Conservation (phyloP, 2,797 vertebrate species). For the Aeoliscus strigatus region DNA sequence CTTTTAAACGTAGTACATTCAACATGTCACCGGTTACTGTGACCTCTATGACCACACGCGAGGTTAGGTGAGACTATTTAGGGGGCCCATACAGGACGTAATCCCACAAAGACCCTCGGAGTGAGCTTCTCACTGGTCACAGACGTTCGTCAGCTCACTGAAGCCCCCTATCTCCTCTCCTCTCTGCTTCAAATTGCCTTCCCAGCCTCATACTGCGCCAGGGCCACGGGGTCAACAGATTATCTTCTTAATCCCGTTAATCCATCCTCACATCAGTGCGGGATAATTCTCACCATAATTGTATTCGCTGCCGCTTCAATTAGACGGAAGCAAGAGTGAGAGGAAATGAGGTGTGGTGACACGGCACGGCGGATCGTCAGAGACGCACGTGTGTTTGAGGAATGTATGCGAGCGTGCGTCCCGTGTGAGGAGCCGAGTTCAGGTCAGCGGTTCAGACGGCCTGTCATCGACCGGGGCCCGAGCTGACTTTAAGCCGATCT, state of each 20-base stretch:
- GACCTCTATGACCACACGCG: no score
- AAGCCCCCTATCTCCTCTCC: conserved; percentile 50
- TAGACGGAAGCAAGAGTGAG: conserved; percentile 53
- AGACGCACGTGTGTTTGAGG: conserved; percentile 4
- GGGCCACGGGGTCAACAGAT: conserved; percentile 70
- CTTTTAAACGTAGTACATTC: no score
- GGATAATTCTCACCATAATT: conserved; percentile 73
- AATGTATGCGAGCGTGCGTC: no score
- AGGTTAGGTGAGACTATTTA: conserved; percentile 38
- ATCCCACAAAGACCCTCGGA: conserved; percentile 45
- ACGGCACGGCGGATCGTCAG: conserved; percentile 44
- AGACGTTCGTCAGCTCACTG: conserved; percentile 58
- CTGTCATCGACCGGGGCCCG: no score
- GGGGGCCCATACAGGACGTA: conserved; percentile 43
- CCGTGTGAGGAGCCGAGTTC: no score
- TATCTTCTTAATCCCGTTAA: conserved; percentile 74
- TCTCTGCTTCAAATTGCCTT: conserved; percentile 67
- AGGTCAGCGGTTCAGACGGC: no score
- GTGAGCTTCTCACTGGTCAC: conserved; percentile 53
- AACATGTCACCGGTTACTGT: no score
- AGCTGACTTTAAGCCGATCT: no score
- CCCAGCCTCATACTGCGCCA: conserved; percentile 56
- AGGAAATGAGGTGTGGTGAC: conserved; percentile 51
- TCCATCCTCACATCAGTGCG: conserved; percentile 70
- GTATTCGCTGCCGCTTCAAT: conserved; percentile 63